Conservation (phyloP, 2,113 vertebrate species). For the Pipa parva region DNA sequence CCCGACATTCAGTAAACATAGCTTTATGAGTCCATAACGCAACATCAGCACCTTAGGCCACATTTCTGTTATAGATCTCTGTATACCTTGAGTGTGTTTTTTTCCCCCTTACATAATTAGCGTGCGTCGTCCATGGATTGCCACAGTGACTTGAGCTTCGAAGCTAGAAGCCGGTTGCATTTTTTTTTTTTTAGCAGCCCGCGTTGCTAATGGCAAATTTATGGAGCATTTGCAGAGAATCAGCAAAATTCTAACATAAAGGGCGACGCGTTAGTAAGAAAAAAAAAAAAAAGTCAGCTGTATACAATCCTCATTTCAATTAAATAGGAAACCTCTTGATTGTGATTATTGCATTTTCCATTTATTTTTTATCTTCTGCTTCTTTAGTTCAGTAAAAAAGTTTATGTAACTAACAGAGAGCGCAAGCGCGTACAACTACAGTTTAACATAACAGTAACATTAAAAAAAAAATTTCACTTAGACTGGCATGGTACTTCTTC, state of each 20-base stretch:
- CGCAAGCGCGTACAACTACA: too few species aligned
- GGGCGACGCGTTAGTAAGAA: too few species aligned
- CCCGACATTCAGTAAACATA: background rate
- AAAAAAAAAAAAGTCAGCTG: background rate
- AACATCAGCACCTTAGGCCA: background rate
- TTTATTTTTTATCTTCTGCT: too few species aligned
- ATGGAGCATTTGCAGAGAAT: background rate
- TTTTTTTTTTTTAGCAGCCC: background rate
- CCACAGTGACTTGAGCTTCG: background rate
- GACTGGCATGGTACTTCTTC: too few species aligned
- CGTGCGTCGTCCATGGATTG: background rate
- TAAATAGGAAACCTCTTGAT: background rate
- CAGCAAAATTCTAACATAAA: background rate
- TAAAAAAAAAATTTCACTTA: too few species aligned
- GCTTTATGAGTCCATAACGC: background rate
- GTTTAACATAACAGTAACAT: too few species aligned
- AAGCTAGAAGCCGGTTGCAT: background rate
- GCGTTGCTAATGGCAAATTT: slow-evolving; percentile 9
- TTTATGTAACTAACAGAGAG: too few species aligned
- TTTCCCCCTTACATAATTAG: background rate
- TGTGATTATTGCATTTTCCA: too few species aligned
- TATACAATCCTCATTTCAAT: background rate
- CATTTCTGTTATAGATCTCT: background rate
- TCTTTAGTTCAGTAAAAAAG: too few species aligned
- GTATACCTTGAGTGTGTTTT: background rate